Evolutionary conservation across 2,888 invertebrate genomes (phyloP).

Genomic region (Drosophila atroscutellata): DNA sequence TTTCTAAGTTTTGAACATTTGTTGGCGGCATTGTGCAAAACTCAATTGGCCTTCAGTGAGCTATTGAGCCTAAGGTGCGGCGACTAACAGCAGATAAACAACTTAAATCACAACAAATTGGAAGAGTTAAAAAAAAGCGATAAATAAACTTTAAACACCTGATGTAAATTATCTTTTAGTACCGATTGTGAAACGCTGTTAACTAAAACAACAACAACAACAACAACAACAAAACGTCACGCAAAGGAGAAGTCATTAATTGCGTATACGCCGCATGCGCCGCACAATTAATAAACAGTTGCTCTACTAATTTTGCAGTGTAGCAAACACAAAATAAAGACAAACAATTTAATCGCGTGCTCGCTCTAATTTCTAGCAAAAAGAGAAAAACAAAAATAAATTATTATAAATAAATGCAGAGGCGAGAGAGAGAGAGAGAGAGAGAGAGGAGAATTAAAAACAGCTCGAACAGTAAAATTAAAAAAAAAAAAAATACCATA

Average conservation of each 20-base stretch:
- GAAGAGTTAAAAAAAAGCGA: not conserved
- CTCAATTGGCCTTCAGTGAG: conserved; percentile 16
- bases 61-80: conserved; percentile 18
- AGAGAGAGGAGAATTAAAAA: conserved; percentile 13
- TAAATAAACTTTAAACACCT: conserved; percentile 18
- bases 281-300: conserved; percentile 43
- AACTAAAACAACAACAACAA: not conserved
- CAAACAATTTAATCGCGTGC: conserved; percentile 65
- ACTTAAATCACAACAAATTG: not conserved
- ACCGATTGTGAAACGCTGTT: not conserved
- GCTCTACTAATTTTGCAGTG: conserved; percentile 15
- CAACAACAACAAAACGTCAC: conserved; percentile 7
- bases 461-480: conserved; percentile 31
- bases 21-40: conserved; percentile 1
- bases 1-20: not conserved
- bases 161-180: conserved; percentile 4
- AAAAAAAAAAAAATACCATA: conserved; percentile 4
- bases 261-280: conserved; percentile 55
- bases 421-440: conserved; percentile 11
- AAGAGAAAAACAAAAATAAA: conserved; percentile 15
- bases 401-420: conserved; percentile 44
- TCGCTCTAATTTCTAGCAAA: conserved; percentile 57
- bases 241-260: conserved; percentile 33
- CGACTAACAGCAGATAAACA: not conserved
- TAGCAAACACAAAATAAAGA: conserved; percentile 1